Conservation (phyloP, 1,140 invertebrate genomes). For the Dendroctonus ponderosae region DNA sequence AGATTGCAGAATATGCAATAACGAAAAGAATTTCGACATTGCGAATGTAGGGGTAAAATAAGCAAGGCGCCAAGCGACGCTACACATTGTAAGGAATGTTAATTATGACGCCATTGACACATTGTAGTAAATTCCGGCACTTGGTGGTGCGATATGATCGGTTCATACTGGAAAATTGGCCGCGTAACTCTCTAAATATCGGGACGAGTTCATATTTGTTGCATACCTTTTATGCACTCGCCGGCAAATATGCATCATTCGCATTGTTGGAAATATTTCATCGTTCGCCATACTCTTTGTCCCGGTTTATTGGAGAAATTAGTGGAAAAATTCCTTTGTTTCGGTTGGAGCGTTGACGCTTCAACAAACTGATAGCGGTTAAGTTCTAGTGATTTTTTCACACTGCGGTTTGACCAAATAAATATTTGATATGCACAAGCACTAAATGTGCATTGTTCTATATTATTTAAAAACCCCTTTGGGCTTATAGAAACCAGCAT, state of each 20-base stretch:
- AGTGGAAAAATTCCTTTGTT: constrained; percentile 6
- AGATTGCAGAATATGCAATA: no score
- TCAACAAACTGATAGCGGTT: no score
- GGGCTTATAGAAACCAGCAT: no score
- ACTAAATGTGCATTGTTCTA: no score
- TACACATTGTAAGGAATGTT: constrained; percentile 44
- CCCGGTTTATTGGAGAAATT: constrained; percentile 10
- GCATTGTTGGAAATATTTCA: constrained; percentile 37
- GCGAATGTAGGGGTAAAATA: constrained; percentile 37
- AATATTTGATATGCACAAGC: no score
- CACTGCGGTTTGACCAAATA: no score
- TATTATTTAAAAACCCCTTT: no score
- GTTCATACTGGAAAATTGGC: constrained; percentile 38
- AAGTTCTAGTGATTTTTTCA: no score
- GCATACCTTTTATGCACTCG: constrained; percentile 46
- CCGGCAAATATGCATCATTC: constrained; percentile 47
- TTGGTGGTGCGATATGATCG: constrained; percentile 42
- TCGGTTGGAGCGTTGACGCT: no score
- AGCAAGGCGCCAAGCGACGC: constrained; percentile 37
- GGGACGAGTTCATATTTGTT: constrained; percentile 46
- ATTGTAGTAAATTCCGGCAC: constrained; percentile 45
- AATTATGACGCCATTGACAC: constrained; percentile 48
- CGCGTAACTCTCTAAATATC: constrained; percentile 43
- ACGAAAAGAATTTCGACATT: neutral
- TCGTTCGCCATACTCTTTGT: constrained; percentile 16